phyloP scores from a whole-genome alignment of 2,888 invertebrate species.

The Troides aeacus region DNA sequence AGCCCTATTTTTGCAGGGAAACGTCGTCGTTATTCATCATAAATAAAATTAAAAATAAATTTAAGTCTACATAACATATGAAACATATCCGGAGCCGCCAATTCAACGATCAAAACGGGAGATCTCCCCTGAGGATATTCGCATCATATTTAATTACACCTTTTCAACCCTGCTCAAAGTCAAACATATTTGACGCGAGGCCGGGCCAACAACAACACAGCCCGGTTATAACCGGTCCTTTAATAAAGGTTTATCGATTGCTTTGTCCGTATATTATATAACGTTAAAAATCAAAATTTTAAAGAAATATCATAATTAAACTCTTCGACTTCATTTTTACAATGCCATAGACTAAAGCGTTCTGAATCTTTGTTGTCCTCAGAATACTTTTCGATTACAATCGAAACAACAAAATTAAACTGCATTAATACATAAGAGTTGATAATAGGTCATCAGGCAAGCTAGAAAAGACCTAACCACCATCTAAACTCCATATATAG shows the following conservation, averaged over 20 bases:
- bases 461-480: too few relatives aligned
- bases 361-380: too few relatives aligned
- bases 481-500: too few relatives aligned
- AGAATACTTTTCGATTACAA: too few relatives aligned
- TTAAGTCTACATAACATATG: not conserved
- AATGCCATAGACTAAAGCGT: too few relatives aligned
- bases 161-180: slow-evolving; percentile 12
- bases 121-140: slow-evolving; percentile 3
- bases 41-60: not conserved
- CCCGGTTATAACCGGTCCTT: not conserved
- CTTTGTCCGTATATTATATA: not conserved
- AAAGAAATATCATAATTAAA: too few relatives aligned
- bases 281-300: not conserved
- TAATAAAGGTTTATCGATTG: not conserved
- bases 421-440: too few relatives aligned
- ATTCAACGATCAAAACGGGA: not conserved
- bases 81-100: not conserved
- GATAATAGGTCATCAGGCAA: too few relatives aligned
- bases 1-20: too few relatives aligned
- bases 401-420: too few relatives aligned
- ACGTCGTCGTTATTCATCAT: too few relatives aligned
- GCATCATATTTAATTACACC: slow-evolving; percentile 14
- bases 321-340: too few relatives aligned
- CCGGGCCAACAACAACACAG: not conserved
- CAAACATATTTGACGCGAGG: not conserved